Percentiles rank a stretch among this genome's conserved stretches.
Evolutionary conservation across 2,888 invertebrate species (phyloP).

Genomic region (Neoitamus cyanurus): DNA sequence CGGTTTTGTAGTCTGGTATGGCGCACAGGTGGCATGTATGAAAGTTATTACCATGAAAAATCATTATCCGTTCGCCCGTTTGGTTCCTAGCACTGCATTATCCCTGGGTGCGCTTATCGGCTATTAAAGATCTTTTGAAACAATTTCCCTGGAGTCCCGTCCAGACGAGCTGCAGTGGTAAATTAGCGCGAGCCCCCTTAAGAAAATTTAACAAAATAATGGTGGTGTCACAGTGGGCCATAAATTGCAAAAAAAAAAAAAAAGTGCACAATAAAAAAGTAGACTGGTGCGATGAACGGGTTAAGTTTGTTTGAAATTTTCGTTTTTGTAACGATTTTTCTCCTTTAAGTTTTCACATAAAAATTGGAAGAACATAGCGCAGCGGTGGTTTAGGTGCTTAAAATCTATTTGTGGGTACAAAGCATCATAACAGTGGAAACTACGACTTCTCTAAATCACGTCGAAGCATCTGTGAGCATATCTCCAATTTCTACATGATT

Average conservation of each 20-base stretch:
- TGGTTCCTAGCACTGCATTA: constrained; percentile 41
- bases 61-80: not conserved
- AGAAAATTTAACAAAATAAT: not conserved
- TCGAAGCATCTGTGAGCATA: too few relatives aligned
- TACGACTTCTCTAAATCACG: too few relatives aligned
- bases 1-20: not conserved
- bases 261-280: not conserved
- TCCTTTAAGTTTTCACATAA: not conserved
- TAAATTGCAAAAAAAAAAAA: constrained; percentile 28
- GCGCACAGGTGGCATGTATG: constrained; percentile 42
- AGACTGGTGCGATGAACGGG: not conserved
- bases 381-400: too few relatives aligned
- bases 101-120: constrained; percentile 24
- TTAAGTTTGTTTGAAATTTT: not conserved
- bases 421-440: too few relatives aligned
- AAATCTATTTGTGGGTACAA: too few relatives aligned
- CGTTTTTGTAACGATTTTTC: not conserved
- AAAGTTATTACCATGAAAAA: constrained; percentile 31
- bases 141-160: not conserved
- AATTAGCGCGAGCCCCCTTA: constrained; percentile 13
- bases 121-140: constrained; percentile 37
- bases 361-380: too few relatives aligned
- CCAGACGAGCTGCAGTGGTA: constrained; percentile 13
- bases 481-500: too few relatives aligned
- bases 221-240: not conserved